Evolutionary conservation across 2,113 vertebrate genomes (phyloP), one percentile per base, ranked within the genome.

Genomic region (Dicentrarchus labrax): DNA sequence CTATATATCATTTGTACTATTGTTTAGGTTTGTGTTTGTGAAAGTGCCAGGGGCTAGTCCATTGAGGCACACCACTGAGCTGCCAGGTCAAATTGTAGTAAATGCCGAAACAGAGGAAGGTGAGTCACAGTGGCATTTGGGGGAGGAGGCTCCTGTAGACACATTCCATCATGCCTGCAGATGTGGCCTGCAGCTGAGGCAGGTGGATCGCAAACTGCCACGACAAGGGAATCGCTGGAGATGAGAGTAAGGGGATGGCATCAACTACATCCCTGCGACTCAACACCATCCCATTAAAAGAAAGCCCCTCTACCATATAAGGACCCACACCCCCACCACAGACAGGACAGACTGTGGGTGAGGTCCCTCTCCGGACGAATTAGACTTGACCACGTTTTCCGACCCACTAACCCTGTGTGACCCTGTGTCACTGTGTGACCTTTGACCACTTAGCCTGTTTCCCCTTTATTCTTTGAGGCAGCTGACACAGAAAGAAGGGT

Each of bases 141-240:
- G 62, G 12, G 80, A 84, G 69, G 75, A 78, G 62, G 70, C 69
- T 76, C 82, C 82, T 64, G 61, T 24, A 51, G 85, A 92, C 13
- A 1, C 78, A 84, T 83, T 69, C 50, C 66, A 82, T 82, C 56
- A 47, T 54, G 73, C 84, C 86, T 91, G 77, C 88, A 90, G 83
- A 88, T 89, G 80, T 77, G 82, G 54, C 83, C 86, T 67, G 79
- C 84, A 91, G 82, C 89, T 88, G 87, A 78, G 86, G 80, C 88
- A 88, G 89, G 78, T 91, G 86, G 89, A 91, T 89, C 76, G 66
- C 53, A 80, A 75, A 59, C 75, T 81, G 85, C 74, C 59, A 83
- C 62, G 53, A 62, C 76, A 68, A 66, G 66, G 75, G 21, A 86
- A 69, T 71, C 48, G 7, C 43, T 68, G 15, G 41, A 60, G 65